These are phyloP conservation scores for Semnopithecus entellus DNA, from an alignment of 2,113 vertebrate genomes.

Conservation along the genomic window DNA sequence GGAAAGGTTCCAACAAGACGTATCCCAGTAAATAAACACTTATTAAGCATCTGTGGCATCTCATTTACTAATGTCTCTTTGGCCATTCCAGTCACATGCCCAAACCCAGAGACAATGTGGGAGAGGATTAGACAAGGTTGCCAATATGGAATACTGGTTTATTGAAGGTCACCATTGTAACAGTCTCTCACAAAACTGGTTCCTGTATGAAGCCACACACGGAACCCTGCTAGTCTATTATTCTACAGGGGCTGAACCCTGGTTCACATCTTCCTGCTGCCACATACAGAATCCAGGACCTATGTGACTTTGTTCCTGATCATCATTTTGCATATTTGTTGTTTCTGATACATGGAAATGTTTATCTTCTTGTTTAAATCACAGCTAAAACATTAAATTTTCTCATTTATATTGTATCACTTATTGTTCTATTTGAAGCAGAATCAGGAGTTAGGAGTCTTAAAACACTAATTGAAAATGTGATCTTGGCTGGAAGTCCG, in stretches of 20 bases:
- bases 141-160: not conserved
- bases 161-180: not conserved
- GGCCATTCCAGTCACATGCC: not conserved
- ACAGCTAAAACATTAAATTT: not conserved
- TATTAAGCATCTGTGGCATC: not conserved
- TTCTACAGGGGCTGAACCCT: not conserved
- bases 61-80: not conserved
- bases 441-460: not conserved
- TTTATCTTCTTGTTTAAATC: not conserved
- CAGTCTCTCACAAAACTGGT: not conserved
- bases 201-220: not conserved
- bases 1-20: not conserved
- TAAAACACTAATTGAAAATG: conserved; percentile 28
- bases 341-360: not conserved
- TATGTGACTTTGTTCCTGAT: not conserved
- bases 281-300: not conserved
- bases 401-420: not conserved
- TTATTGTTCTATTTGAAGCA: conserved; percentile 49
- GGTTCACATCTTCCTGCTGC: not conserved
- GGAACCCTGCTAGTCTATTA: not conserved
- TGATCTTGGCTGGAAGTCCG: not conserved
- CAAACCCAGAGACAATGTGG: not conserved
- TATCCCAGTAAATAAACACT: not conserved
- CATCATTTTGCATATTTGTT: conserved; percentile 16
- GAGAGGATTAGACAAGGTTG: not conserved